Evolutionary conservation across 2,113 vertebrate species (phyloP).

Genomic region (Brienomyrus longianalis): DNA sequence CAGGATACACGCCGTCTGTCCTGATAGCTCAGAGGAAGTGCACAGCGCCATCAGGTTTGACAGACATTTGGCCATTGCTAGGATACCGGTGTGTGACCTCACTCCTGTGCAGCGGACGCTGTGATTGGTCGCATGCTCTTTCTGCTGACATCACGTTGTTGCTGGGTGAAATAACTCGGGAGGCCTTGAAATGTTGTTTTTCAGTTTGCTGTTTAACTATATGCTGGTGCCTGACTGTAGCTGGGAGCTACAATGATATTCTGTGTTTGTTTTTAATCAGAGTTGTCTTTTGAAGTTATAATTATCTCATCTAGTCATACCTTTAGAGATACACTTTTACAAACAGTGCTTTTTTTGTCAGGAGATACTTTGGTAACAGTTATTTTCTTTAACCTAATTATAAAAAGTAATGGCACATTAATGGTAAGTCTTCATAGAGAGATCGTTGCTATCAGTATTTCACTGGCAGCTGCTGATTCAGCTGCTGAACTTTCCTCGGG

Average conservation of each 20-base stretch:
- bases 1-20: constrained; percentile 3
- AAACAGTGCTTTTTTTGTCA: constrained; percentile 1
- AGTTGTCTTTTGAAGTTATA: not conserved
- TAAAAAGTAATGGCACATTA: not conserved
- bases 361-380: not conserved
- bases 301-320: not conserved
- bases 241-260: not conserved
- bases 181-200: constrained; percentile 25
- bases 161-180: constrained; percentile 25
- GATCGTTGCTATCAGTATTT: not conserved
- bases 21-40: constrained; percentile 12
- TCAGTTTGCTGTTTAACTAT: constrained; percentile 19
- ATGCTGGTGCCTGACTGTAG: not conserved
- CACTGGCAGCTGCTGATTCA: not conserved
- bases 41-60: constrained; percentile 12
- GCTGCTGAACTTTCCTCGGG: not conserved
- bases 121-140: constrained; percentile 23
- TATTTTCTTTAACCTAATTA: not conserved
- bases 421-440: not conserved
- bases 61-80: constrained; percentile 24
- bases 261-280: not conserved
- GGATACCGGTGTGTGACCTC: constrained; percentile 25
- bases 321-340: not conserved
- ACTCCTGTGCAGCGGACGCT: constrained; percentile 14
- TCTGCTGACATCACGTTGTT: constrained; percentile 31